These are phyloP conservation scores for Cichladusa arquata DNA, from an alignment of 2,113 vertebrate species.

Conservation along the genomic window DNA sequence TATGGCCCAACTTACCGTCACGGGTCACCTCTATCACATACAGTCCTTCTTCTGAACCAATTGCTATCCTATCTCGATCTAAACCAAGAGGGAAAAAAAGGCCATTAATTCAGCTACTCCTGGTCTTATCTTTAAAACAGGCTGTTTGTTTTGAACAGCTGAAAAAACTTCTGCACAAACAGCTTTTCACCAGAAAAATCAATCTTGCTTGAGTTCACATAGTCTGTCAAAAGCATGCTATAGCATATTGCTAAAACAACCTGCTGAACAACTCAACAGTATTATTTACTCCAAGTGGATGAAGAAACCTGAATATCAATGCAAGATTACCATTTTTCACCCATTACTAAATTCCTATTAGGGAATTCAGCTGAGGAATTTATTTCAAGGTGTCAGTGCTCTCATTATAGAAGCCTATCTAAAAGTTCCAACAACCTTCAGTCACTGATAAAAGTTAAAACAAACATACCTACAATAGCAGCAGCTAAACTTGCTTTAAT, in stretches of 20 bases:
- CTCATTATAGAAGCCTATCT: not conserved
- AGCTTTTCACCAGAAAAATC: not conserved
- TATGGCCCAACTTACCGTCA: slow-evolving; percentile 81
- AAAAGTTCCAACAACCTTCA: not conserved
- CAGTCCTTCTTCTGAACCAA: slow-evolving; percentile 94
- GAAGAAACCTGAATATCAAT: not conserved
- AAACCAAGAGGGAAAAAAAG: not conserved
- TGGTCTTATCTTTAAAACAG: not conserved
- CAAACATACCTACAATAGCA: slow-evolving; percentile 83
- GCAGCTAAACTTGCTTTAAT: slow-evolving; percentile 89
- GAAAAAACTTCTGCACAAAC: not conserved
- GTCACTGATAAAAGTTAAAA: not conserved
- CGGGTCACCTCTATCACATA: slow-evolving; percentile 94
- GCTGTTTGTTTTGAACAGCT: not conserved
- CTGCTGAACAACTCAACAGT: not conserved
- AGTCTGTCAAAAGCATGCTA: not conserved
- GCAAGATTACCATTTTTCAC: not conserved
- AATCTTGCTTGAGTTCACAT: not conserved
- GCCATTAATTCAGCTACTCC: not conserved
- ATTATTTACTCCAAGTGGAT: not conserved
- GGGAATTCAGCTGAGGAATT: slow-evolving; percentile 14
- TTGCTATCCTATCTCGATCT: slow-evolving; percentile 91
- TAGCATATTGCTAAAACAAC: not conserved
- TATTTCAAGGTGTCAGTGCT: not conserved
- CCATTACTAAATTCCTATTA: not conserved